A percentile compares a stretch with the other conserved stretches of the same genome.
phyloP scores from a whole-genome alignment of 2,113 vertebrate genomes.

The Sinocyclocheilus anshuiensis region DNA sequence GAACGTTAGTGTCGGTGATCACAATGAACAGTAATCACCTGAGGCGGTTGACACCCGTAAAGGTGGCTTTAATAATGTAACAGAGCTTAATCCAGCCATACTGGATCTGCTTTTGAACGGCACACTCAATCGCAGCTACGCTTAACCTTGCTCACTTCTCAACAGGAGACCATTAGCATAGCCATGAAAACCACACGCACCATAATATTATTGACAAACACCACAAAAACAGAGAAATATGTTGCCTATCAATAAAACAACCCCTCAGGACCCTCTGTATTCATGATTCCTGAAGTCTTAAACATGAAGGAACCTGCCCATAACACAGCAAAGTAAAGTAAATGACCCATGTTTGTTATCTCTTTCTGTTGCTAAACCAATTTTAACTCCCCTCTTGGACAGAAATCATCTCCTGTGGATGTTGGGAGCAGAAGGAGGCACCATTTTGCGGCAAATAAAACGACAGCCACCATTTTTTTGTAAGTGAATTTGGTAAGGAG shows the following conservation, averaged over 20 bases:
- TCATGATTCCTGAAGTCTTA: conserved; percentile 12
- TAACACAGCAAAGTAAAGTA: background rate
- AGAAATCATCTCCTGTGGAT: conserved; percentile 62
- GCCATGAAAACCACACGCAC: background rate
- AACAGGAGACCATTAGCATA: conserved; percentile 42
- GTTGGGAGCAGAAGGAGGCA: conserved; percentile 75
- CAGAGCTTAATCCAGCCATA: conserved; percentile 67
- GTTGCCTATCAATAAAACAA: conserved; percentile 19
- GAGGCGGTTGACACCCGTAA: conserved; percentile 47
- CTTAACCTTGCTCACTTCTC: conserved; percentile 64
- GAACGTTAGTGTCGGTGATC: conserved; percentile 44
- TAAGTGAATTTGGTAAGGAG: conserved; percentile 86
- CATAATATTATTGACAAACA: conserved; percentile 28
- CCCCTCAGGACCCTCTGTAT: background rate
- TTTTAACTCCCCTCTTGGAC: background rate
- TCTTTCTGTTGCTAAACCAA: background rate
- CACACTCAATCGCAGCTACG: conserved; percentile 31
- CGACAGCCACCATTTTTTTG: conserved; percentile 80
- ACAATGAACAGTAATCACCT: conserved; percentile 52
- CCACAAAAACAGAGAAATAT: conserved; percentile 3
- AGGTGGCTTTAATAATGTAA: conserved; percentile 64
- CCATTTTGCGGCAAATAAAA: conserved; percentile 79
- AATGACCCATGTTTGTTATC: background rate
- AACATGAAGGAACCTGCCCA: background rate
- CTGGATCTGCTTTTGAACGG: conserved; percentile 47